phyloP scores from a whole-genome alignment of 2,888 invertebrate species.

The Drosophila maculinotata region DNA sequence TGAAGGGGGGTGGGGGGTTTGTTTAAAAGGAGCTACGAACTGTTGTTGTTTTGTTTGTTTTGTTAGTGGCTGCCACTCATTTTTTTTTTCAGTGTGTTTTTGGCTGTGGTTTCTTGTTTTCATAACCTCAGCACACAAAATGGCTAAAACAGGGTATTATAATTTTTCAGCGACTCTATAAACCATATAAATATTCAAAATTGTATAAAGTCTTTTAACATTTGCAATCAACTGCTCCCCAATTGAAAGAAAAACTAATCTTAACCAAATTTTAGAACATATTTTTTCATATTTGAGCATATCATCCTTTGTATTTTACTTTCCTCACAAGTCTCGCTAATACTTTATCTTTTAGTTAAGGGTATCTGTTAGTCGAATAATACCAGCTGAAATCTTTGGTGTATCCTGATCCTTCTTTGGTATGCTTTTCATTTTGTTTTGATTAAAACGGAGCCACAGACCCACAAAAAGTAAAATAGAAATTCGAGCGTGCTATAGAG shows the following conservation, averaged over 20 bases:
- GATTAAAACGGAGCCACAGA: slow-evolving; percentile 70
- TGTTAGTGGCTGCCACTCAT: slow-evolving; percentile 39
- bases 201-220: too few relatives aligned
- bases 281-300: too few relatives aligned
- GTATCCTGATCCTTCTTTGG: slow-evolving; percentile 11
- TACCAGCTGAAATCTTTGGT: background rate
- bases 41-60: slow-evolving; percentile 25
- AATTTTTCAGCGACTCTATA: background rate
- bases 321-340: too few relatives aligned
- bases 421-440: slow-evolving; percentile 69
- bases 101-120: slow-evolving; percentile 26
- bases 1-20: background rate
- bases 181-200: too few relatives aligned
- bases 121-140: slow-evolving; percentile 1
- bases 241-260: too few relatives aligned
- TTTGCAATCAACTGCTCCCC: too few relatives aligned
- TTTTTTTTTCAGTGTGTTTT: slow-evolving; percentile 21
- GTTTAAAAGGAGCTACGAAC: slow-evolving; percentile 12
- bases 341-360: background rate
- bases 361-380: background rate
- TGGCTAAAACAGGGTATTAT: background rate
- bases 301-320: too few relatives aligned
- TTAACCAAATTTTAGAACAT: too few relatives aligned
- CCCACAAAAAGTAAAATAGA: slow-evolving; percentile 34
- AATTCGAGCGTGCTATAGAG: slow-evolving; percentile 18